Evolutionary conservation across 2,888 invertebrate species (phyloP).

Genomic region (Adela reaumurella): DNA sequence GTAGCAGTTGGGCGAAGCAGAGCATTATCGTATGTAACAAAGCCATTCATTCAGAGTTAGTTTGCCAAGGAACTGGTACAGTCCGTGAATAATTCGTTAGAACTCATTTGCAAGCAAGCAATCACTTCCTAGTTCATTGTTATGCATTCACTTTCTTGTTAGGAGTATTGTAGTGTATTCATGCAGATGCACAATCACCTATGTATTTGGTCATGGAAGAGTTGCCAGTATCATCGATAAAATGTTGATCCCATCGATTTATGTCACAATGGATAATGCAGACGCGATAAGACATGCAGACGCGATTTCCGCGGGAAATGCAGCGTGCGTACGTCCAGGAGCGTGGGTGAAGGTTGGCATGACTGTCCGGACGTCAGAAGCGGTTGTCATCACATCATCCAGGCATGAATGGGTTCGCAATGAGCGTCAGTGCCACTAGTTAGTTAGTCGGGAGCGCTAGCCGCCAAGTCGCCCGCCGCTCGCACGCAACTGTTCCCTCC

Average conservation of each 20-base stretch:
- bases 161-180: neutral
- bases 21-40: constrained; percentile 30
- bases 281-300: too few relatives aligned
- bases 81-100: neutral
- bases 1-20: constrained; percentile 45
- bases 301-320: neutral
- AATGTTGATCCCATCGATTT: too few relatives aligned
- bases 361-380: neutral
- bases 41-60: neutral
- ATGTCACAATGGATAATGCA: too few relatives aligned
- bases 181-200: neutral
- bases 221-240: too few relatives aligned
- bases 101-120: neutral
- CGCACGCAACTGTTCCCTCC: neutral
- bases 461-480: neutral
- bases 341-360: neutral
- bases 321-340: neutral
- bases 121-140: too few relatives aligned
- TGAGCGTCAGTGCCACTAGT: too few relatives aligned
- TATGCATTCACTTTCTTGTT: neutral
- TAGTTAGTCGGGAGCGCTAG: neutral
- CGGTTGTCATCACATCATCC: neutral
- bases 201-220: too few relatives aligned
- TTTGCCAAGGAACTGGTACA: neutral
- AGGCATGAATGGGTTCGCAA: neutral